These are phyloP conservation scores for Xanthorhoe designata DNA, from an alignment of 2,888 invertebrate species.

Conservation along the genomic window DNA sequence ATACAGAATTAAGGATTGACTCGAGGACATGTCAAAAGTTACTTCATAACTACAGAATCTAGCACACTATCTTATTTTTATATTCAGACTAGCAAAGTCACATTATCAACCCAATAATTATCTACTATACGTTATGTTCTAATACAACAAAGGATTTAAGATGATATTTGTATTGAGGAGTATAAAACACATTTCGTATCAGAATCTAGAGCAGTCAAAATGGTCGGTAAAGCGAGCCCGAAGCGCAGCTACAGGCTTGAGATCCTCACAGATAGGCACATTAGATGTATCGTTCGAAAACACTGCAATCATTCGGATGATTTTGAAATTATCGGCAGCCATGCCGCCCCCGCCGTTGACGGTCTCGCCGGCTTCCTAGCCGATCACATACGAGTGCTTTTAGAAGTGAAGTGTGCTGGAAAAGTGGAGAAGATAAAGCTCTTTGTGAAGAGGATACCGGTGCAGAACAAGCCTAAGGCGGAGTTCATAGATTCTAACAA, in stretches of 20 bases:
- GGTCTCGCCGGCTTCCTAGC: conserved; percentile 72
- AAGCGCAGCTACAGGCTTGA: conserved; percentile 40
- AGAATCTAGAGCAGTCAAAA: conserved; percentile 37
- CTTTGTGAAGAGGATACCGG: conserved; percentile 69
- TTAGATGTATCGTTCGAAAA: conserved; percentile 47
- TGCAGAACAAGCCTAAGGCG: conserved; percentile 63
- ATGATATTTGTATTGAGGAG: conserved; percentile 3
- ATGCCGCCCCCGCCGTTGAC: conserved; percentile 56
- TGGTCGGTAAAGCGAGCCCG: conserved; percentile 42
- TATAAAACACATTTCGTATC: conserved; percentile 31
- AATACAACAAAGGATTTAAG: neutral
- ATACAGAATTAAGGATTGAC: no score
- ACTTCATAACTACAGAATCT: neutral
- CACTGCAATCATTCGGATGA: conserved; percentile 16
- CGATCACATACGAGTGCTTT: conserved; percentile 62
- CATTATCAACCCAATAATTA: conserved; percentile 5
- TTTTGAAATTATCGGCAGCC: conserved; percentile 44
- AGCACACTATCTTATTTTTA: neutral
- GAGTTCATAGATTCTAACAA: conserved; percentile 60
- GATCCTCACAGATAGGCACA: conserved; percentile 57
- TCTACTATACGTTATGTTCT: neutral
- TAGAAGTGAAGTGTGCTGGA: conserved; percentile 50
- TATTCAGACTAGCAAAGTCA: neutral
- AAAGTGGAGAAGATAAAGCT: conserved; percentile 50
- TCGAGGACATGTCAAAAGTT: conserved; percentile 1